Evolutionary conservation across 2,113 vertebrate genomes (phyloP), one percentile per base, ranked within the genome.

Genomic region (Thamnophis sirtalis): DNA sequence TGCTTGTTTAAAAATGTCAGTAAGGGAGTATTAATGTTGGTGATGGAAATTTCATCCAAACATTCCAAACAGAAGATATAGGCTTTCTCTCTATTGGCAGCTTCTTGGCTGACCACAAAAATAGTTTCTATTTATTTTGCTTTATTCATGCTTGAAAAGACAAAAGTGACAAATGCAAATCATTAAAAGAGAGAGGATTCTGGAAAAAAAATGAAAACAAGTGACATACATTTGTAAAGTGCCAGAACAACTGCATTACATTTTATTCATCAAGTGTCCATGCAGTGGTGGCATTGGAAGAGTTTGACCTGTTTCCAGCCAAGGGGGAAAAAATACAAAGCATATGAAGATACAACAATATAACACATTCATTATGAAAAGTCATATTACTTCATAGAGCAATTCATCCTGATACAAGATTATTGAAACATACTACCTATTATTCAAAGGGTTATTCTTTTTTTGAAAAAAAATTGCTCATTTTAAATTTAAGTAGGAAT

Each of bases 1-100:
- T 99, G 99, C 98, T 99, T 99, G 95, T 98, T 98, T 98, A 98
- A 98, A 98, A 98, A 98, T 98, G 96, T 97, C 96, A 97, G 97
- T 96, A 97, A 97, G 96, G 97, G 97, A 96, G 92, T 96, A 94
- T 96, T 96, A 96, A 95, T 95, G 96, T 95, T 96, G 95, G 97
- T 98, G 97, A 95, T 95, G 94, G 92, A 87, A 58, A 93, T 92
- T 96, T 95, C 96, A 96, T 96, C 95, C 93, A 91, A 95, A 96
- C 95, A 94, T 97, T 98, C 97, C 96, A 95, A 96, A 96, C 96
- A 93, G 94, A 97, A 97, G 43, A 93, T 96, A 95, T 93, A 93
- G 96, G 80, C 92, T 54, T 93, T 93, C 95, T 86, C 87, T 93
- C 96, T 96, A 96, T 93, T 96, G 98, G 98, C 98, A 98, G 97